phyloP scores from a whole-genome alignment of 2,888 invertebrate species.

The Pristionchus entomophagus region DNA sequence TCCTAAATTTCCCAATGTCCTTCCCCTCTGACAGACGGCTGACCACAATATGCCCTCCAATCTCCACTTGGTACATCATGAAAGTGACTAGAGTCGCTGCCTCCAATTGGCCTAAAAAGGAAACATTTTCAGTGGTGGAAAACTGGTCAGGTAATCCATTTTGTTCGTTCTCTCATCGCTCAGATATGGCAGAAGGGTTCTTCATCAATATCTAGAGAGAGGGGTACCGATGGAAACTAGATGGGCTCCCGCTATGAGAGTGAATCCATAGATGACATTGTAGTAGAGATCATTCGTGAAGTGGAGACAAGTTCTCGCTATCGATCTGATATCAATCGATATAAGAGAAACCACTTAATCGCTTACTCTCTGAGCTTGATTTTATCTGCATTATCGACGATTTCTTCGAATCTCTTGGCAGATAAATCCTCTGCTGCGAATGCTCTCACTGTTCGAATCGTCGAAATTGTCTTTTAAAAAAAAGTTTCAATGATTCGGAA shows the following conservation, averaged over 20 bases:
- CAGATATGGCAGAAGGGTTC: too few species aligned
- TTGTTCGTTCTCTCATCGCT: too few species aligned
- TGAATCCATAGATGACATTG: slow-evolving; percentile 60
- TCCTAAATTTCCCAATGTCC: too few species aligned
- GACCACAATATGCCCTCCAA: slow-evolving; percentile 64
- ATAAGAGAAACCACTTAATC: too few species aligned
- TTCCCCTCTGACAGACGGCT: too few species aligned
- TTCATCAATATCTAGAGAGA: too few species aligned
- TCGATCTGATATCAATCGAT: slow-evolving; percentile 47
- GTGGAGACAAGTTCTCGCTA: slow-evolving; percentile 75
- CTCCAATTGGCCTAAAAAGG: background rate
- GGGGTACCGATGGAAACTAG: slow-evolving; percentile 71
- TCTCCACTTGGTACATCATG: slow-evolving; percentile 77
- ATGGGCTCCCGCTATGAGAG: slow-evolving; percentile 77
- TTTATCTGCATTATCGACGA: slow-evolving; percentile 50
- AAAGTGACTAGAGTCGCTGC: slow-evolving; percentile 75
- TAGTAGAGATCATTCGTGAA: slow-evolving; percentile 72
- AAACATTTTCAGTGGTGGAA: too few species aligned
- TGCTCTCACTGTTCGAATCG: slow-evolving; percentile 75
- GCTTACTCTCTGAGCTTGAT: background rate
- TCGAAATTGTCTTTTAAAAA: slow-evolving; percentile 68
- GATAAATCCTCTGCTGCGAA: slow-evolving; percentile 77
- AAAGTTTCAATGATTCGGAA: too few species aligned
- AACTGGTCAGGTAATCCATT: too few species aligned
- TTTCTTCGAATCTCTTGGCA: slow-evolving; percentile 67